Percentiles rank a stretch among this genome's conserved stretches.
Conservation (phyloP, 1,140 invertebrate species). For the Tyrophagus putrescentiae region DNA sequence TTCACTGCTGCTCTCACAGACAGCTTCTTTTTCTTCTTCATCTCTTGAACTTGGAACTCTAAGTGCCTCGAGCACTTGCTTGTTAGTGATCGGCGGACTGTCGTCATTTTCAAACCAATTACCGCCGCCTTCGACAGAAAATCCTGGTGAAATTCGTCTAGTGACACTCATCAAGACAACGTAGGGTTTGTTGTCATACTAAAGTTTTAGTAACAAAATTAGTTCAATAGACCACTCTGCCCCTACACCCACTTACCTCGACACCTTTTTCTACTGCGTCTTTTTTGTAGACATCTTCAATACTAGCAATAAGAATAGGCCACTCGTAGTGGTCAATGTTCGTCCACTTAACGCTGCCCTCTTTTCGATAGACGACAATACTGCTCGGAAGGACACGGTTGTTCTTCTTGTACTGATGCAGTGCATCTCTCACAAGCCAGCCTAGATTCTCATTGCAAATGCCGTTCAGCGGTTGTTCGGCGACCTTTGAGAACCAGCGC, state of each 20-base stretch:
- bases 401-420: conserved; percentile 50
- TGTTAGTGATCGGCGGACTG: not conserved
- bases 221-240: too few relatives aligned
- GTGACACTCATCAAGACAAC: too few relatives aligned
- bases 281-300: conserved; percentile 51
- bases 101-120: too few relatives aligned
- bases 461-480: conserved; percentile 42
- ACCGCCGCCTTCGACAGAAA: conserved; percentile 34
- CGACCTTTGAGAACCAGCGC: conserved; percentile 59
- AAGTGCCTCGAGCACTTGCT: not conserved
- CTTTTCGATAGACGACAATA: conserved; percentile 78
- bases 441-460: conserved; percentile 62
- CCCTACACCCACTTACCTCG: too few relatives aligned
- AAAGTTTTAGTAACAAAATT: conserved; percentile 64
- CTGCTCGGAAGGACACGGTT: conserved; percentile 45
- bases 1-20: not conserved
- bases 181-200: conserved; percentile 75
- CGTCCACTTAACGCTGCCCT: conserved; percentile 48
- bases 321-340: conserved; percentile 54
- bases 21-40: not conserved
- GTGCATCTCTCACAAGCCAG: conserved; percentile 46
- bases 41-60: too few relatives aligned
- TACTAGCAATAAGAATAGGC: conserved; percentile 58
- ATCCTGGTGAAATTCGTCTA: too few relatives aligned
- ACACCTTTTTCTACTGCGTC: conserved; percentile 34